These are phyloP conservation scores for Popillia japonica DNA, from an alignment of 1,140 invertebrate genomes.

Conservation along the genomic window DNA sequence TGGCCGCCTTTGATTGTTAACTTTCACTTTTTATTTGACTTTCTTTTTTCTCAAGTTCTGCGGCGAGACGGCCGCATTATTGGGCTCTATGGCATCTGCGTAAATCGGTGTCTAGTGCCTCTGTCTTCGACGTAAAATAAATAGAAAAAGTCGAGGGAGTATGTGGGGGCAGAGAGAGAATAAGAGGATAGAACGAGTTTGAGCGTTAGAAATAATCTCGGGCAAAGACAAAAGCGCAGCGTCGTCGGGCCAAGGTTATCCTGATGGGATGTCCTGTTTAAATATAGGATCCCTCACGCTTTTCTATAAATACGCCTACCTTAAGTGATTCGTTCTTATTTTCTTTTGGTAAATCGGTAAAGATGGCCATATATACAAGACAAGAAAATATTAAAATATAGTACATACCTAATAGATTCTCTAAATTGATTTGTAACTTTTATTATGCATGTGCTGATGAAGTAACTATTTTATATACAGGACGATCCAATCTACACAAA, in stretches of 20 bases:
- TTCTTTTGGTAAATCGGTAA: not conserved
- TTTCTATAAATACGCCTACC: slow-evolving; percentile 35
- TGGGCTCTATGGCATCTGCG: not conserved
- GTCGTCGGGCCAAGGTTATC: slow-evolving; percentile 28
- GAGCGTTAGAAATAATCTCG: slow-evolving; percentile 32
- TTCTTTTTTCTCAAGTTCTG: slow-evolving; percentile 7
- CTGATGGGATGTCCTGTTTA: slow-evolving; percentile 24
- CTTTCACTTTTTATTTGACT: slow-evolving; percentile 1
- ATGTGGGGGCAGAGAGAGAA: not conserved
- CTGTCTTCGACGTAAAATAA: not conserved
- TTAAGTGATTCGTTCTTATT: slow-evolving; percentile 22
- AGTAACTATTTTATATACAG: too few species aligned
- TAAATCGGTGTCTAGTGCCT: not conserved
- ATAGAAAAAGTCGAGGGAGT: not conserved
- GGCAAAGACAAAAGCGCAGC: slow-evolving; percentile 33
- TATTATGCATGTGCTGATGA: too few species aligned
- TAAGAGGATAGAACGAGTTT: slow-evolving; percentile 12
- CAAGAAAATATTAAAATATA: not conserved
- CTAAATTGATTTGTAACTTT: too few species aligned
- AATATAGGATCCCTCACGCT: slow-evolving; percentile 29
- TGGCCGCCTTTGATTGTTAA: not conserved
- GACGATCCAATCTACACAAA: too few species aligned
- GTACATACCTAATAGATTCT: too few species aligned
- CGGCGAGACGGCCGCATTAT: not conserved
- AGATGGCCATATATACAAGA: not conserved